Percentiles rank a stretch among this genome's conserved stretches.
Evolutionary conservation across 2,113 vertebrate species (phyloP).

Genomic region (Eira barbara): DNA sequence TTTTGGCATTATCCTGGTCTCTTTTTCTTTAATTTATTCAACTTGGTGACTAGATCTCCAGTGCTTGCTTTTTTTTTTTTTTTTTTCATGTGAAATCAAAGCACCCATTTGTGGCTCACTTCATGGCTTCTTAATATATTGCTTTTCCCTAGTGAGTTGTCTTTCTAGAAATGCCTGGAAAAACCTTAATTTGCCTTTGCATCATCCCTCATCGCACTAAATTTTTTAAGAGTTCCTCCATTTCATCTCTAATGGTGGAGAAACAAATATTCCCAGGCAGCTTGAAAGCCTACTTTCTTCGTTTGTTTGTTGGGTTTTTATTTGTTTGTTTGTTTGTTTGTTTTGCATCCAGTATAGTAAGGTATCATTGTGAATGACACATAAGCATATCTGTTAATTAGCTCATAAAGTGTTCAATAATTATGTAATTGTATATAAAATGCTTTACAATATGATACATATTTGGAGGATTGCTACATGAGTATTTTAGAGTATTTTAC

Average conservation of each 20-base stretch:
- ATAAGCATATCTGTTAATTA: neutral
- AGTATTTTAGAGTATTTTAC: neutral
- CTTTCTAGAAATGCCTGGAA: slow-evolving; percentile 2
- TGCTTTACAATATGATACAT: neutral
- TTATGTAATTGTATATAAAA: neutral
- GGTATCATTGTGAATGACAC: neutral
- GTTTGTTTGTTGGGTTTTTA: neutral
- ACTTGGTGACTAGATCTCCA: neutral
- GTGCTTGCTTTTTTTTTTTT: neutral
- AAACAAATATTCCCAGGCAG: neutral
- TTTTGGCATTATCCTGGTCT: neutral
- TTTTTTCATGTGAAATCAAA: slow-evolving; percentile 18
- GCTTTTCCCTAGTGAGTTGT: neutral
- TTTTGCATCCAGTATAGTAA: neutral
- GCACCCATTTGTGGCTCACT: neutral
- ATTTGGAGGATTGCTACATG: neutral
- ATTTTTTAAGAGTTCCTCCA: neutral
- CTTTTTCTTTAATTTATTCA: slow-evolving; percentile 35
- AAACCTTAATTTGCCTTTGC: neutral
- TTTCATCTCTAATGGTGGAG: neutral
- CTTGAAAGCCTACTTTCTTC: neutral
- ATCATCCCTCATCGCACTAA: neutral
- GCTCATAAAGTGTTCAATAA: neutral
- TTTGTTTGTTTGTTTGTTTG: neutral
- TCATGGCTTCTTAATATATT: neutral